phyloP scores from a whole-genome alignment of 2,113 vertebrate genomes.

The Acanthochromis polyacanthus region DNA sequence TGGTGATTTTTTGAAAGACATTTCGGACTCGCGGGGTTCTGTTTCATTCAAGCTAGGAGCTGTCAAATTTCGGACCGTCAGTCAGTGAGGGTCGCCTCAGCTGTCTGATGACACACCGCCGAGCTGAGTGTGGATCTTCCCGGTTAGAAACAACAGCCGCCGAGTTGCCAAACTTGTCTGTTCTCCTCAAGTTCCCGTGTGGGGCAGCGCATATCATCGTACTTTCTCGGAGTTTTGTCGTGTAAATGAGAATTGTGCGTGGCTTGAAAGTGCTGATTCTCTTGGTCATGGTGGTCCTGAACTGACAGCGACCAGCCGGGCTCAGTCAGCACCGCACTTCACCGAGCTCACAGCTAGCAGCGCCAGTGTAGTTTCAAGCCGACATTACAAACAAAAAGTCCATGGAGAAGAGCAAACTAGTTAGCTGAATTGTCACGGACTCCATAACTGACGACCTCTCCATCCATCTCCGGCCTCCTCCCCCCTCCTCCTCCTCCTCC shows the following conservation, averaged over 20 bases:
- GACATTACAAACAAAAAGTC: constrained; percentile 43
- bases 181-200: background rate
- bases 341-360: too few species aligned
- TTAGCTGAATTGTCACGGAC: constrained; percentile 38
- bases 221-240: constrained; percentile 41
- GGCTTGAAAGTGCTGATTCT: constrained; percentile 32
- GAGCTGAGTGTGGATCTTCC: constrained; percentile 33
- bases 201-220: background rate
- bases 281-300: constrained; percentile 78
- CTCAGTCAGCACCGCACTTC: constrained; percentile 12
- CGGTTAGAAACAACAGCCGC: background rate
- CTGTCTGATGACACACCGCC: constrained; percentile 75
- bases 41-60: constrained; percentile 64
- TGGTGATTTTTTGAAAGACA: background rate
- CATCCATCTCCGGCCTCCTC: constrained; percentile 59
- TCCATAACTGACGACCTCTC: constrained; percentile 67
- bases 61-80: constrained; percentile 76
- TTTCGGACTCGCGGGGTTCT: constrained; percentile 5
- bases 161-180: constrained; percentile 49
- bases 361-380: too few species aligned
- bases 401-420: background rate
- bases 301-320: constrained; percentile 81
- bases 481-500: constrained; percentile 18
- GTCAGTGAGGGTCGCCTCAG: constrained; percentile 65
- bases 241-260: background rate